A percentile compares a stretch with the other conserved stretches of the same genome.
Evolutionary conservation across 35 echinoderm and acorn worm species (phyloP).

Genomic region (Ophioderma brevispina): DNA sequence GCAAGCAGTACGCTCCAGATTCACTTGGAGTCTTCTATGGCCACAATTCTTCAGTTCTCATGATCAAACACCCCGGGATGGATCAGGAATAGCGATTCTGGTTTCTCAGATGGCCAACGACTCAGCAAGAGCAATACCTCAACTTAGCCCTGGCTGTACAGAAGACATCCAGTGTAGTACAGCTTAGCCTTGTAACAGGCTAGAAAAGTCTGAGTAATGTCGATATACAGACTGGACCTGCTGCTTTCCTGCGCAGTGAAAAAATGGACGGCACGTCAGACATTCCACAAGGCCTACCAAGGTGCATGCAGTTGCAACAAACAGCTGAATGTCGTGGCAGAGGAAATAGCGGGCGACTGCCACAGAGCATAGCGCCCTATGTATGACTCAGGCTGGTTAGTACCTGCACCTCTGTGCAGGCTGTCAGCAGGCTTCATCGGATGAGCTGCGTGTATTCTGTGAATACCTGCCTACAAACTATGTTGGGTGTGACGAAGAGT

Average conservation of each 20-base stretch:
- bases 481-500: slow-evolving; percentile 64
- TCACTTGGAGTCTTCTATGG: slow-evolving; percentile 91
- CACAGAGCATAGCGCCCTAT: not conserved
- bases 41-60: slow-evolving; percentile 46
- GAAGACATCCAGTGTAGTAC: slow-evolving; percentile 96
- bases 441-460: slow-evolving; percentile 80
- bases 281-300: not conserved
- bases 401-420: slow-evolving; percentile 17
- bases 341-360: slow-evolving; percentile 62
- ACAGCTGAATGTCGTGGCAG: slow-evolving; percentile 78
- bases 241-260: not conserved
- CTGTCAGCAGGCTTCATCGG: slow-evolving; percentile 76
- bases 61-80: slow-evolving; percentile 58
- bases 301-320: slow-evolving; percentile 78
- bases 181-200: slow-evolving; percentile 83
- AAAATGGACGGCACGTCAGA: not conserved
- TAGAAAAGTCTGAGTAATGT: slow-evolving; percentile 47
- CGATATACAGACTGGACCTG: not conserved
- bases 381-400: not conserved
- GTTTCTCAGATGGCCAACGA: not conserved
- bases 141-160: slow-evolving; percentile 59
- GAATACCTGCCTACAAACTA: slow-evolving; percentile 79
- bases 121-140: slow-evolving; percentile 79
- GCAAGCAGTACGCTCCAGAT: slow-evolving; percentile 92
- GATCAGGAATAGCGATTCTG: slow-evolving; percentile 13